phyloP scores from a whole-genome alignment of 2,888 invertebrate species.

The Lasioglossum calceatum region DNA sequence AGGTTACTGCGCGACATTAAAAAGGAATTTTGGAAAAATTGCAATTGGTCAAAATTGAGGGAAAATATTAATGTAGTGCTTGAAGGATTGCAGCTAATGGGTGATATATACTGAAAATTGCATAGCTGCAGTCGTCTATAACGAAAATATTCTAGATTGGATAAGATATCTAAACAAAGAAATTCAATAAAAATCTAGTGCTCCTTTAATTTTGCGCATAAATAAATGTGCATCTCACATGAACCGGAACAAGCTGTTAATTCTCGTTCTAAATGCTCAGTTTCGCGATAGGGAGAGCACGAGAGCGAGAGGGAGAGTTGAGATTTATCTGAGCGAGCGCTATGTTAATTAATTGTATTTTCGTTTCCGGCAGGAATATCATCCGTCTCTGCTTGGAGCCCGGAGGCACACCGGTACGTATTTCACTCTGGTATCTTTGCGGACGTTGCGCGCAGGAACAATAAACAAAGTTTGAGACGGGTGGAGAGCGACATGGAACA shows the following conservation, averaged over 20 bases:
- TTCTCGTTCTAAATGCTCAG: not conserved
- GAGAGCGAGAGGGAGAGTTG: not conserved
- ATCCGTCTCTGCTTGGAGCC: conserved; percentile 42
- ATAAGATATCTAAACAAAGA: too few relatives aligned
- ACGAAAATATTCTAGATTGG: too few relatives aligned
- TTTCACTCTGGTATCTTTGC: not conserved
- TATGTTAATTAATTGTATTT: not conserved
- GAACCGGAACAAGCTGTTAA: not conserved
- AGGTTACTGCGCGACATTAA: too few relatives aligned
- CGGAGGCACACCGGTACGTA: conserved; percentile 52
- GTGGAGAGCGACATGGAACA: not conserved
- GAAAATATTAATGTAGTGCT: too few relatives aligned
- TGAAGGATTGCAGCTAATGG: too few relatives aligned
- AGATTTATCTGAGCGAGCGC: not conserved
- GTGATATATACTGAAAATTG: too few relatives aligned
- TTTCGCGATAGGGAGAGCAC: not conserved
- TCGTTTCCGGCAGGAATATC: conserved; percentile 33
- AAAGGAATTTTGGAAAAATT: too few relatives aligned
- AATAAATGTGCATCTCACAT: not conserved
- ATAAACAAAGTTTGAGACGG: not conserved
- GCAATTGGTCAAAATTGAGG: too few relatives aligned
- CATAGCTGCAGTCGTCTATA: too few relatives aligned
- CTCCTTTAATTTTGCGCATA: too few relatives aligned
- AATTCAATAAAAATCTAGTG: too few relatives aligned
- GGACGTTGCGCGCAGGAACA: not conserved